phyloP scores from a whole-genome alignment of 2,113 vertebrate species.

The Malurus melanocephalus region DNA sequence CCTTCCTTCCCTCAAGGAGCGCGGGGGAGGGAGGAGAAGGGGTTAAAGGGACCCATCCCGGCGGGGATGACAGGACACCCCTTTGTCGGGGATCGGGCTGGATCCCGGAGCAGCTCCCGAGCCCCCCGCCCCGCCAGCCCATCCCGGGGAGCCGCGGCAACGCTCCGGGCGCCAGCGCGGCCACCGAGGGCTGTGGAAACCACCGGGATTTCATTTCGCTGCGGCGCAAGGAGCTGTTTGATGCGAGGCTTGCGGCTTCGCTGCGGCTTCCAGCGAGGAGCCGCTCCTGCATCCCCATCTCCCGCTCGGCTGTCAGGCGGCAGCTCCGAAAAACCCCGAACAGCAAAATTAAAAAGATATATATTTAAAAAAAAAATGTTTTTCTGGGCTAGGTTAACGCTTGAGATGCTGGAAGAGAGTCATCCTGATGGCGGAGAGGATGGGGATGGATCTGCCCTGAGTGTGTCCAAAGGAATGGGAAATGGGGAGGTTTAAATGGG shows the following conservation, averaged over 20 bases:
- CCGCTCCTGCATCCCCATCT: constrained; percentile 8
- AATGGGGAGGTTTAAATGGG: neutral
- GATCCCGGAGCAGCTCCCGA: constrained; percentile 52
- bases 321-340: neutral
- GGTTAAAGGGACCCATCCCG: constrained; percentile 22
- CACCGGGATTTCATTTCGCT: constrained; percentile 49
- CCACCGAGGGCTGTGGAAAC: constrained; percentile 49
- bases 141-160: constrained; percentile 42
- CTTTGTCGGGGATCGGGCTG: constrained; percentile 28
- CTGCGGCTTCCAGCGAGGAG: constrained; percentile 28
- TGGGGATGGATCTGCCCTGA: neutral
- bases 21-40: neutral
- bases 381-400: neutral
- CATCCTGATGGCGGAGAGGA: neutral
- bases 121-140: constrained; percentile 38
- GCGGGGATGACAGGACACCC: constrained; percentile 1
- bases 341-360: neutral
- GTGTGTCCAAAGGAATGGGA: neutral
- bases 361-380: neutral
- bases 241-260: constrained; percentile 39
- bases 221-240: constrained; percentile 38
- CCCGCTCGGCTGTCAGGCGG: constrained; percentile 26
- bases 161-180: constrained; percentile 26
- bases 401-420: neutral
- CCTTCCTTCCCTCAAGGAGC: neutral